phyloP scores from a whole-genome alignment of 2,113 vertebrate genomes.

The Apteryx owenii region DNA sequence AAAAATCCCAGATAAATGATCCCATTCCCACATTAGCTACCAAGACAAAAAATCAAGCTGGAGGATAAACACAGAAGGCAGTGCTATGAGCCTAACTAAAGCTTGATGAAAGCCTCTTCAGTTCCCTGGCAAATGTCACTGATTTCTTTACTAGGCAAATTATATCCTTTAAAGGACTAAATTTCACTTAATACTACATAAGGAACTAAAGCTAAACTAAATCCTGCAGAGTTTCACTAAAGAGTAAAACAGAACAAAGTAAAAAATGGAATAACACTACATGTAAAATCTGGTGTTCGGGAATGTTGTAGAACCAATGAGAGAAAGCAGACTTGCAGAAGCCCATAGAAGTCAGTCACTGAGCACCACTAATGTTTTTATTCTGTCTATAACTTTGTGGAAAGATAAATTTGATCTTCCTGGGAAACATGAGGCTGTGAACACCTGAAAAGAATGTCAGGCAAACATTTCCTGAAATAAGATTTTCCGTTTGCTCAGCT shows the following conservation, averaged over 20 bases:
- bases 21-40: background rate
- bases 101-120: background rate
- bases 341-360: background rate
- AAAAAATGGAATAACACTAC: background rate
- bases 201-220: background rate
- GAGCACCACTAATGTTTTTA: background rate
- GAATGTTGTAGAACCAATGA: background rate
- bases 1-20: background rate
- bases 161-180: background rate
- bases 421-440: background rate
- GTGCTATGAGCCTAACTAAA: background rate
- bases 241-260: background rate
- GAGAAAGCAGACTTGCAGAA: background rate
- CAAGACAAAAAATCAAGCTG: background rate
- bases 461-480: background rate
- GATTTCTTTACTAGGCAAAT: background rate
- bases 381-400: background rate
- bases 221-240: background rate
- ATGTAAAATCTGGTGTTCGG: background rate
- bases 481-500: background rate
- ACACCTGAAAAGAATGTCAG: background rate
- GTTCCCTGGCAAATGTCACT: background rate
- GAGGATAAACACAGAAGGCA: background rate
- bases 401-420: background rate
- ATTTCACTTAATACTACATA: background rate